Conservation (phyloP, 2,113 vertebrate species). For the Globicephala melas region DNA sequence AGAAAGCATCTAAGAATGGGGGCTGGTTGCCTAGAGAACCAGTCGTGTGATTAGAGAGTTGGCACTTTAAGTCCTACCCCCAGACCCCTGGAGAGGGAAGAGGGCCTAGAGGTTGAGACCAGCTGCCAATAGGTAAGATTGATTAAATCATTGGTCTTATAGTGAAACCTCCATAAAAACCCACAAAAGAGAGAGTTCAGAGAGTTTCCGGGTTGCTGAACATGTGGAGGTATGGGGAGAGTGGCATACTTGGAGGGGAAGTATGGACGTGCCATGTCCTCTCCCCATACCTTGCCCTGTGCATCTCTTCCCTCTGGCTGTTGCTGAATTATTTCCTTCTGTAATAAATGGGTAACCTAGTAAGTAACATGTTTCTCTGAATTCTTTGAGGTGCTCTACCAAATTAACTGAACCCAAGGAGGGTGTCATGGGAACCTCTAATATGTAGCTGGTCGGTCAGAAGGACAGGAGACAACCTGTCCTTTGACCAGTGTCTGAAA, state of each 20-base stretch:
- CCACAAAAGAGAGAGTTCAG: background rate
- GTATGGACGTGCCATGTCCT: background rate
- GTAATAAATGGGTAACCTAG: background rate
- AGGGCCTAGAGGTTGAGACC: background rate
- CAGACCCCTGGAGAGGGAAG: background rate
- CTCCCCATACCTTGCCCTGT: background rate
- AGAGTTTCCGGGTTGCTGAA: background rate
- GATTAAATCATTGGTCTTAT: background rate
- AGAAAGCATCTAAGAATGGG: background rate
- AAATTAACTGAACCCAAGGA: background rate
- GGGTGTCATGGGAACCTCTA: background rate
- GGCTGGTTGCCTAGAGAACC: background rate
- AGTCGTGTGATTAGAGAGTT: background rate
- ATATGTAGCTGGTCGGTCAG: background rate
- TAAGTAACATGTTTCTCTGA: background rate
- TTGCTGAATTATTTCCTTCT: background rate
- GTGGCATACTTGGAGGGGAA: too few species aligned
- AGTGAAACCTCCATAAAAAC: background rate
- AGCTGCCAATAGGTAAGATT: background rate
- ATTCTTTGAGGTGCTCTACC: background rate
- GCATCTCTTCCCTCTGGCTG: background rate
- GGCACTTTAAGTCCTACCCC: too few species aligned
- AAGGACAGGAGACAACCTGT: background rate
- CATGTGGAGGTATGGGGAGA: background rate
- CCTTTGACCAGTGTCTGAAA: background rate